Conservation (phyloP, 2,797 vertebrate genomes). For the Danionella dracula region DNA sequence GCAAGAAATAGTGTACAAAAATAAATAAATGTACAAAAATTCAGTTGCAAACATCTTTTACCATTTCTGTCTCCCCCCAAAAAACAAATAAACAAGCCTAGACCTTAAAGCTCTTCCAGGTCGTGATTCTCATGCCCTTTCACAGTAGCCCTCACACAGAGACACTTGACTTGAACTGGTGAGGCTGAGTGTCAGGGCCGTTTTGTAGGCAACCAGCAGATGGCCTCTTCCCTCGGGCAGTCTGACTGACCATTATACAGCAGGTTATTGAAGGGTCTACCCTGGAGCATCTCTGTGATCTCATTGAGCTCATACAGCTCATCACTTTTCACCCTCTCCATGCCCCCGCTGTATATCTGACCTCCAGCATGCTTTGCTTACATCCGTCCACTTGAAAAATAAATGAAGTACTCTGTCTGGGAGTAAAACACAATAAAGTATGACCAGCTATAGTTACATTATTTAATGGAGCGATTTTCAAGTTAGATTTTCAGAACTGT, state of each 20-base stretch:
- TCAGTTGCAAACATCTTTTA: no score
- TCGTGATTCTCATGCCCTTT: neutral
- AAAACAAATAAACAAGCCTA: neutral
- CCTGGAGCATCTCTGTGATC: slow-evolving; percentile 21
- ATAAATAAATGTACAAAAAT: no score
- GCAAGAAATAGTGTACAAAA: no score
- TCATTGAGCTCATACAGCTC: slow-evolving; percentile 6
- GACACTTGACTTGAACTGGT: slow-evolving; percentile 29
- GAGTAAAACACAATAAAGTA: neutral
- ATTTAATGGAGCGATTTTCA: no score
- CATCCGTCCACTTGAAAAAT: slow-evolving; percentile 25
- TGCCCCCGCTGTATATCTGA: slow-evolving; percentile 7
- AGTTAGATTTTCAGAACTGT: no score
- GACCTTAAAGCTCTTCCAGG: slow-evolving; percentile 2
- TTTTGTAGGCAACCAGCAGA: slow-evolving; percentile 37
- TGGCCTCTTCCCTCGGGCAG: slow-evolving; percentile 37
- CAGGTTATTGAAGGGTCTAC: slow-evolving; percentile 30
- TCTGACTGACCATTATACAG: slow-evolving; percentile 9
- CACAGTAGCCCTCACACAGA: neutral
- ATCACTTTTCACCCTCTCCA: slow-evolving; percentile 11
- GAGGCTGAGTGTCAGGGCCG: slow-evolving; percentile 27
- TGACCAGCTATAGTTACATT: no score
- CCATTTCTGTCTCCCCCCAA: slow-evolving; percentile 12
- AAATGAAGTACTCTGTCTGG: neutral
- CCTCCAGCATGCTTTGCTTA: slow-evolving; percentile 11